Base-by-base conservation (phyloP, 2,888 invertebrate species). In the Drosophila pegasa region DNA sequence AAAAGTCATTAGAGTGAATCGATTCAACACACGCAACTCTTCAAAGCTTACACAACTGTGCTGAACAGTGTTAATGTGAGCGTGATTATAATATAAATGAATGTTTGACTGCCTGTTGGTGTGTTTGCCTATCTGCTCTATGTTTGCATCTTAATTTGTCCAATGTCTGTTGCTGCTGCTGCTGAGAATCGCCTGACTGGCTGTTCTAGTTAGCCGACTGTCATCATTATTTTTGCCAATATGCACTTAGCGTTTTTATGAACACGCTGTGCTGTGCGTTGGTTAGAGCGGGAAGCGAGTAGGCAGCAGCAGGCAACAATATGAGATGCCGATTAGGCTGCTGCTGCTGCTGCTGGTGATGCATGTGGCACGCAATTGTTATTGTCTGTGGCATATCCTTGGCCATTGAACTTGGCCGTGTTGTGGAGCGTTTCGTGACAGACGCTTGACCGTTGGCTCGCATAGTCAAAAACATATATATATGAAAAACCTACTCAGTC, bases 161-260 rank as follows among this genome's bases (percentile, higher is more conserved):
- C 60, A 78, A 64, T 80, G 87, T 77, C 73, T 62, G 60, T 43
- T 41, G 54, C 9, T 51, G 45, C 10, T 55, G 22, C 7, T 40
- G 38, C 3, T 54, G 59, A 41, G 38, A 55, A 61, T 74, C 61
- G 55, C 50, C 62, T 58, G 71, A 59, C 73, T 66, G 63, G 75
- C 67, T 71, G 88, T 52, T 78, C 80, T 78, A 83, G 88, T 83
- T 84, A 78, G 78, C 66, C 80, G 78, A 88, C 83, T 88, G 84
- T 88, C 83, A 88, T 84, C 88, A 88, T 88, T 85, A 85, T 81
- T 83, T 88, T 82, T 75, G 66, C 69, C 87, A 87, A 85, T 85
- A 83, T 83, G 83, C 83, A 84, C 82, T 84, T 88, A 83, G 71
- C 75, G 80, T 78, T 86, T 76, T 71, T 72, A 86, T 86, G 75